phyloP scores from a whole-genome alignment of 2,888 invertebrate species.

The Melitaea athalia region DNA sequence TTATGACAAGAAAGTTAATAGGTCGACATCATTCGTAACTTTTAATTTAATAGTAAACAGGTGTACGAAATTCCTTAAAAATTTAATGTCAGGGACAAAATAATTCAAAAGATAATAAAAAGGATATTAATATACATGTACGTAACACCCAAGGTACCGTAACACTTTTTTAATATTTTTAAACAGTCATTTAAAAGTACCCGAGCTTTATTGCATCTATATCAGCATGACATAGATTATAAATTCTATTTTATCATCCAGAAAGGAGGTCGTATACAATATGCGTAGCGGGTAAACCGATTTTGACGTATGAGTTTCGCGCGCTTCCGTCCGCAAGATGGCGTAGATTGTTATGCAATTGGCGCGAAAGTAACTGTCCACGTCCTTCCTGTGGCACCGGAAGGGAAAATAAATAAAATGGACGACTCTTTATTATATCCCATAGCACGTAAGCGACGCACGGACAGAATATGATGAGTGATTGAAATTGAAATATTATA shows the following conservation, averaged over 20 bases:
- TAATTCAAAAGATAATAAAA: too few species aligned
- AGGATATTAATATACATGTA: neutral
- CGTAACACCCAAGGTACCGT: neutral
- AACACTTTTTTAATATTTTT: neutral
- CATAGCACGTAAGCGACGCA: slow-evolving; percentile 42
- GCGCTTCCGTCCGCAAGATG: slow-evolving; percentile 46
- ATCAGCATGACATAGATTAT: neutral
- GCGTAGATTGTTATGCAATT: slow-evolving; percentile 57
- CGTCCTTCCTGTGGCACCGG: slow-evolving; percentile 53
- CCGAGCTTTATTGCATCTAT: neutral
- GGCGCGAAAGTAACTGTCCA: slow-evolving; percentile 58
- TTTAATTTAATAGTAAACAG: too few species aligned
- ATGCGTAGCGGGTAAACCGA: slow-evolving; percentile 26
- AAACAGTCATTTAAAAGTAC: neutral
- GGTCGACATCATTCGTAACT: too few species aligned
- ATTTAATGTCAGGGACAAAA: too few species aligned
- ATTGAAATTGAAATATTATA: slow-evolving; percentile 51
- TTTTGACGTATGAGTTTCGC: slow-evolving; percentile 40
- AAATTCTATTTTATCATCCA: slow-evolving; percentile 15
- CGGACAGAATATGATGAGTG: slow-evolving; percentile 44
- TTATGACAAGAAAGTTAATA: too few species aligned
- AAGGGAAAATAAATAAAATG: slow-evolving; percentile 47
- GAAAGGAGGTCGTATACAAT: slow-evolving; percentile 32
- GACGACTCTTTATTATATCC: slow-evolving; percentile 38
- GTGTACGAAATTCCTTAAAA: too few species aligned